Evolutionary conservation across 2,113 vertebrate species (phyloP).

Genomic region (Toxotes chatareus): DNA sequence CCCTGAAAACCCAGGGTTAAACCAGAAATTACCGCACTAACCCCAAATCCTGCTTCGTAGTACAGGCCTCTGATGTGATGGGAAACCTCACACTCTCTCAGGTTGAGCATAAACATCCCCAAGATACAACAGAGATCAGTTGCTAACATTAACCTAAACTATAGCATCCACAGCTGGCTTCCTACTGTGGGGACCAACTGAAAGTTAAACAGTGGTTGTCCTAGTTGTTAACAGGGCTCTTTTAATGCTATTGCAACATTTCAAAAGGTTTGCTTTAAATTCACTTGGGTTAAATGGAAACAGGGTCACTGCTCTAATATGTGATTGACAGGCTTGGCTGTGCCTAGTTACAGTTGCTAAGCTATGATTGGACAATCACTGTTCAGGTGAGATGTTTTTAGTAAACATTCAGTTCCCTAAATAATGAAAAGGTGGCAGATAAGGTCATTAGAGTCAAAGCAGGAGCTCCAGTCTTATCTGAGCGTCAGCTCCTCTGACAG

Average conservation of each 20-base stretch:
- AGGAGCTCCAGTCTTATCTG: slow-evolving; percentile 33
- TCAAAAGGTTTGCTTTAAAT: too few species aligned
- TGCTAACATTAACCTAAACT: too few species aligned
- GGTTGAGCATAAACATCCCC: too few species aligned
- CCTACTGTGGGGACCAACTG: neutral
- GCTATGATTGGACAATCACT: neutral
- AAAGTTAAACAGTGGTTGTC: neutral
- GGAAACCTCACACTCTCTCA: too few species aligned
- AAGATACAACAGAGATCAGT: too few species aligned
- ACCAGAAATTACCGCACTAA: too few species aligned
- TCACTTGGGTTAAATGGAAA: too few species aligned
- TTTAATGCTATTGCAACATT: neutral
- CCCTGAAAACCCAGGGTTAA: too few species aligned
- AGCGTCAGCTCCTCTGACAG: slow-evolving; percentile 14
- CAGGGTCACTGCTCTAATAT: too few species aligned
- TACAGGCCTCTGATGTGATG: too few species aligned
- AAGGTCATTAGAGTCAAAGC: slow-evolving; percentile 45
- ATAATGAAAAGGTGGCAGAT: slow-evolving; percentile 56
- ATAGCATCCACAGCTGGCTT: too few species aligned
- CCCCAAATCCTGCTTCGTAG: too few species aligned
- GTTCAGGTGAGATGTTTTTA: slow-evolving; percentile 6
- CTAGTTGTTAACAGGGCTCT: neutral
- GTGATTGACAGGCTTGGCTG: neutral
- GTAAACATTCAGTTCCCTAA: slow-evolving; percentile 8
- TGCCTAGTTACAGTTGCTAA: neutral